Evolutionary conservation across 2,888 invertebrate species (phyloP), one percentile per base, ranked within the genome.

Genomic region (Rambutsinella grinnellia): DNA sequence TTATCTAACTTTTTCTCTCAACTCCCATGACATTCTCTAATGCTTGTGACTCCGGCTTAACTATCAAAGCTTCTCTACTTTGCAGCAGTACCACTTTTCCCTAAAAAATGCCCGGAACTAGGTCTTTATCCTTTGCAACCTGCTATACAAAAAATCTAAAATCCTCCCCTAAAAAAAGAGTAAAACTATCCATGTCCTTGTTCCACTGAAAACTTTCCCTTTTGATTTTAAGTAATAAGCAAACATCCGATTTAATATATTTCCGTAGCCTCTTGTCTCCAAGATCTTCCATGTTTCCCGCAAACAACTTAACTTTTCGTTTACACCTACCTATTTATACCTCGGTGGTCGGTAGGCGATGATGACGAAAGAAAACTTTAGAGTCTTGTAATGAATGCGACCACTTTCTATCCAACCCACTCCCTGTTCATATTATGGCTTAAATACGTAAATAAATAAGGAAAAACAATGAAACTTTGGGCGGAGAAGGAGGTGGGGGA

Each of bases 241-340:
- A 44, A 57, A 47, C 66, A 67, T 67, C 67, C 67, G 58, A 67
- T 67, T 67, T 67, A 67, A 67, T 67, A 67, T 67, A 67, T 67
- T 58, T 58, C 49, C 27, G n/a, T 17, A 67, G 58, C 57, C 67
- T n/a, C n/a, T n/a, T n/a, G n/a, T n/a, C n/a, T n/a, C n/a, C n/a
- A n/a, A n/a, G 60, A 60, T 53, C 68, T 68, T 60, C 68, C 60
- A 51, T 51, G 60, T 68, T 51, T 49, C 57, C 67, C 47, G 58
- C 58, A 58, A 58, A 58, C 67, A 58, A 47, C 58, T 23, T 24
- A 57, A 67, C 10, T 26, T 17, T 56, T 24, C 24, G 54, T 54
- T 24, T 24, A 24, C n/a, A 24, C 10, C 2, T 51, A 2, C 3
- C 2, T n/a, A n/a, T n/a, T n/a, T n/a, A n/a, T n/a, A n/a, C n/a